Evolutionary conservation across 2,888 invertebrate genomes (phyloP).

Genomic region (Onchidella celtica): DNA sequence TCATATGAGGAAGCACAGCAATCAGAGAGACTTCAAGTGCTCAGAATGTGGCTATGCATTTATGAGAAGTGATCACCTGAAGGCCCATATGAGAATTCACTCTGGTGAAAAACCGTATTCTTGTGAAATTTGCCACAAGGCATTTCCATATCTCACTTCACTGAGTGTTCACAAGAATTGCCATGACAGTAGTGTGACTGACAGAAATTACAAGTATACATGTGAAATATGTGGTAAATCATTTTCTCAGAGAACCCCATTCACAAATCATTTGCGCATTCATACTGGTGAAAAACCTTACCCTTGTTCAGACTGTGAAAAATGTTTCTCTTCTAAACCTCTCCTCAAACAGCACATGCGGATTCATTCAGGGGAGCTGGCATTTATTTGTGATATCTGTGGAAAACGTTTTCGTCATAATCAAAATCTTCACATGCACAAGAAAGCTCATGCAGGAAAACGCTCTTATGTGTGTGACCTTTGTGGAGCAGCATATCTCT

Average conservation of each 20-base stretch:
- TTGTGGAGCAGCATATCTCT: background rate
- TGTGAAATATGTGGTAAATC: background rate
- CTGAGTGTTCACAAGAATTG: background rate
- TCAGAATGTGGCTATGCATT: background rate
- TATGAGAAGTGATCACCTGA: background rate
- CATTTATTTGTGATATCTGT: slow-evolving; percentile 2
- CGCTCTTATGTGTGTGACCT: background rate
- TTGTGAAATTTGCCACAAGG: background rate
- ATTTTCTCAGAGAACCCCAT: background rate
- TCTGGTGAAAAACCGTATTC: background rate
- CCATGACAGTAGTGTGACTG: background rate
- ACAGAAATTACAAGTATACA: background rate
- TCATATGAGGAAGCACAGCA: background rate
- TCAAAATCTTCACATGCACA: slow-evolving; percentile 1
- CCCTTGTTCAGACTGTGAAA: background rate
- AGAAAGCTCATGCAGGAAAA: background rate
- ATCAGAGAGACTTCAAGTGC: slow-evolving; percentile 3
- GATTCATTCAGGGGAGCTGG: background rate
- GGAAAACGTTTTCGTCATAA: background rate
- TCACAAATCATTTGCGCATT: background rate
- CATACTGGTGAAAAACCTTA: background rate
- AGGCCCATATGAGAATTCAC: background rate
- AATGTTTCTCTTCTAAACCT: background rate
- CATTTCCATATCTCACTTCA: background rate
- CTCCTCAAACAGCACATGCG: background rate